Base-by-base conservation (phyloP, 2,797 vertebrate species). In the Sebastes flavidus region DNA sequence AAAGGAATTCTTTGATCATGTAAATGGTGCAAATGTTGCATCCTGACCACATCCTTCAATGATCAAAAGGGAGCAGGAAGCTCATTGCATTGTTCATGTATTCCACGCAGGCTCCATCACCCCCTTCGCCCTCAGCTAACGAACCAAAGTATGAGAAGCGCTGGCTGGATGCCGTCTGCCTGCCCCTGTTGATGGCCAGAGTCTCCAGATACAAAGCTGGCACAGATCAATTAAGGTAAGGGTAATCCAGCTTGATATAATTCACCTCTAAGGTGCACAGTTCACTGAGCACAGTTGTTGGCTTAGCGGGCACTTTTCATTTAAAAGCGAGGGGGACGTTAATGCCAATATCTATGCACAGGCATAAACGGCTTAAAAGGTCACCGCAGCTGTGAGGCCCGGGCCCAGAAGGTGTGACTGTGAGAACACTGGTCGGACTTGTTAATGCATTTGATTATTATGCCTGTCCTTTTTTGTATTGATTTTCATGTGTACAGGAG, bases 141-240 rank as follows among this genome's bases (percentile, higher is more conserved):
- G 96, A 97, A 95, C 97, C 97, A 94, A 97, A 97, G 94, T 99
- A 98, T 1, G 97, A 98, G 95, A 99, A 98, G 92, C 96, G 95
- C 88, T 99, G 98, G 98, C 92, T 98, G 81, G 98, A 99, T 71
- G 89, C 96, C 18, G 92, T 97, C 88, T 96, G 94, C 25, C 89
- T 99, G 90, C 97, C 97, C 89, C 84, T 99, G 94, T 94, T 95
- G 80, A 96, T 98, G 97, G 97, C 97, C 93, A 97, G 97, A 86
- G 96, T 99, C 94, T 98, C 97, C n/a, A 96, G 97, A 92, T 97
- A 96, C 95, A 97, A 96, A 95, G 92, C 96, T 55, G 96, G 96
- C 95, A 94, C 93, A 61, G 95, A 97, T 89, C 96, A 96, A 95
- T 96, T 97, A 96, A 98, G 98, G 98, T 99, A 95, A 91, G 88